Conservation (phyloP, 2,888 invertebrate genomes). For the Chelonus formosanus region DNA sequence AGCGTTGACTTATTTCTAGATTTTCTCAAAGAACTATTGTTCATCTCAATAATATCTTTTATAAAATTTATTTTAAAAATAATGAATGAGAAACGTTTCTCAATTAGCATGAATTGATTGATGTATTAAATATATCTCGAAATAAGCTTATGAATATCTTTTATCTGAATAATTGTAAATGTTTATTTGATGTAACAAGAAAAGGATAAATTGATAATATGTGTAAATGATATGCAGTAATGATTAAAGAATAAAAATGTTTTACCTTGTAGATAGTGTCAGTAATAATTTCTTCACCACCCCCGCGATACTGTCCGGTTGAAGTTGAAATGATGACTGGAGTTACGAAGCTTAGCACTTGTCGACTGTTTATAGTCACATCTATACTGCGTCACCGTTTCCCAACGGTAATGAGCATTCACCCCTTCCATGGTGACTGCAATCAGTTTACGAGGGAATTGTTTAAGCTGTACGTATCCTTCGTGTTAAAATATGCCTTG, state of each 20-base stretch:
- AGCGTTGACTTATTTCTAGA: background rate
- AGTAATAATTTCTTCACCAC: constrained; percentile 23
- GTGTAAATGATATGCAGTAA: background rate
- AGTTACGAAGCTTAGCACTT: constrained; percentile 28
- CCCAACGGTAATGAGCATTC: constrained; percentile 24
- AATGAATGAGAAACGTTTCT: too few species aligned
- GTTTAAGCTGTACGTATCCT: background rate
- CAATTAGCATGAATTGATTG: too few species aligned
- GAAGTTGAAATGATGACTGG: constrained; percentile 43
- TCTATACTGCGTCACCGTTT: constrained; percentile 36
- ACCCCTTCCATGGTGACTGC: constrained; percentile 22
- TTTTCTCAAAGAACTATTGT: too few species aligned
- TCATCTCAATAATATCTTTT: too few species aligned
- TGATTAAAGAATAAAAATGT: background rate
- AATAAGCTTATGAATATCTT: too few species aligned
- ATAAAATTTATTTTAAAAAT: too few species aligned
- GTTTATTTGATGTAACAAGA: too few species aligned
- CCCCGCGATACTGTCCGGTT: constrained; percentile 39
- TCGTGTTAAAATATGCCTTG: too few species aligned
- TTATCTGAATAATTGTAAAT: too few species aligned
- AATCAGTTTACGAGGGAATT: constrained; percentile 20
- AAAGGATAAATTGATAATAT: too few species aligned
- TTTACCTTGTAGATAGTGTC: constrained; percentile 33
- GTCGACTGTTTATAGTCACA: constrained; percentile 36
- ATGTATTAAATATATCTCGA: too few species aligned